phyloP scores from a whole-genome alignment of 2,888 invertebrate species.

The Acronicta aceris region DNA sequence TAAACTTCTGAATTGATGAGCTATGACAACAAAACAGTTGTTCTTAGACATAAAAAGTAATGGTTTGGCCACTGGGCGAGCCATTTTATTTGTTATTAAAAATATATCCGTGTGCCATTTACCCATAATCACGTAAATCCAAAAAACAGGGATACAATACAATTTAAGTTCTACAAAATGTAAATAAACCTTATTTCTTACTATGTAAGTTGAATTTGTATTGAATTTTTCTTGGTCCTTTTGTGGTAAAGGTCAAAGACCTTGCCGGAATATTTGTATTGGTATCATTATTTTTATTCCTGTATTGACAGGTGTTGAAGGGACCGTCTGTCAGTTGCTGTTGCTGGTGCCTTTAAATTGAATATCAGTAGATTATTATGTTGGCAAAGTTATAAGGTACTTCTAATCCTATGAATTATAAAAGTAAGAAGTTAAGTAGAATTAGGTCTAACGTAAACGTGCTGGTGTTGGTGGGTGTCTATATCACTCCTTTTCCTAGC shows the following conservation, averaged over 20 bases:
- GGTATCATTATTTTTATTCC: conserved; percentile 52
- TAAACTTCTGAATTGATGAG: too few relatives aligned
- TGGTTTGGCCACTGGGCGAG: too few relatives aligned
- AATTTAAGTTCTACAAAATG: not conserved
- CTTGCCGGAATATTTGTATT: conserved; percentile 46
- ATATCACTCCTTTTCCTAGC: too few relatives aligned
- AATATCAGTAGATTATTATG: not conserved
- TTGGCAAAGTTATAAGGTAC: not conserved
- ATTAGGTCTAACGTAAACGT: too few relatives aligned
- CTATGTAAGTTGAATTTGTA: conserved; percentile 17
- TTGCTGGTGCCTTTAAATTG: conserved; percentile 14
- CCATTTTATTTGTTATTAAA: not conserved
- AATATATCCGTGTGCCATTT: too few relatives aligned
- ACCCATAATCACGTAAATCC: not conserved
- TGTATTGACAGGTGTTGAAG: conserved; percentile 66
- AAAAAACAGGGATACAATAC: not conserved
- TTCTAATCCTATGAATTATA: too few relatives aligned
- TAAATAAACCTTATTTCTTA: conserved; percentile 21
- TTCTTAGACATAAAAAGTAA: too few relatives aligned
- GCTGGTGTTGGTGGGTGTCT: too few relatives aligned
- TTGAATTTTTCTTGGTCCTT: conserved; percentile 11
- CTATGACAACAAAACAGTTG: too few relatives aligned
- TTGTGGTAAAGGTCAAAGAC: conserved; percentile 55
- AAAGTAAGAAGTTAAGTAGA: too few relatives aligned
- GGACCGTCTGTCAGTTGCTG: conserved; percentile 24